Base-by-base conservation (phyloP, 2,888 invertebrate species). In the Orchesella flavescens region DNA sequence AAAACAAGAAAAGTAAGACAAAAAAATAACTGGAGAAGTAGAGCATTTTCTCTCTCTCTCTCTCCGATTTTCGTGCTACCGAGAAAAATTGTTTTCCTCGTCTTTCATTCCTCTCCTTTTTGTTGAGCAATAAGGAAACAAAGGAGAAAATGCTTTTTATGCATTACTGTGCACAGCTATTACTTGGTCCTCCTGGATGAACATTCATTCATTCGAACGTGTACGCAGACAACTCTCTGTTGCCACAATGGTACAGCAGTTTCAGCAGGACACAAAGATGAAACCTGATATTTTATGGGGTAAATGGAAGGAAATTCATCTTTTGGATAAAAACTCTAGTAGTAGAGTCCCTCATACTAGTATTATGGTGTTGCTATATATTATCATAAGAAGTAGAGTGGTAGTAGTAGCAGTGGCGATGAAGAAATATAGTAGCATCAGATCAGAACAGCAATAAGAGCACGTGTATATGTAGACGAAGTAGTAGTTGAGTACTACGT, bases 121-220 rank as follows among this genome's bases (percentile, higher is more conserved):
- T 53, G 53, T 53, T 49, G 53, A 69, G 15, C 13, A 65, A 53
- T 21, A 66, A 66, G 46, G 63, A 63, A 72, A 71, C 69, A 34
- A 78, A 46, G n/a, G 17, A 61, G 43, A 68, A n/a, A 17, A 19
- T 19, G 19, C 17, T 19, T 57, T 53, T 68, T 43, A 34, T 72
- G 19, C 17, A 72, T 17, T 61, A 23, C 46, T 69, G 49, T 49
- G 53, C 53, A 23, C 24, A 34, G 12, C 34, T 34, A 34, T 34
- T 34, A 34, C 34, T 34, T 34, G 34, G 34, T 78, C 19, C 79
- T 73, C 74, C 80, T 80, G 80, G 80, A 73, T 80, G 74, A 74
- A 59, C 68, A 80, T 46, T 63, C 57, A 73, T 57, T 79, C 65
- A 79, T 71, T 78, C 53, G 71, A 71, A 78, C 63, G 21, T 57